Evolutionary conservation across 2,888 invertebrate genomes (phyloP).

Genomic region (Choristoneura rosaceana): DNA sequence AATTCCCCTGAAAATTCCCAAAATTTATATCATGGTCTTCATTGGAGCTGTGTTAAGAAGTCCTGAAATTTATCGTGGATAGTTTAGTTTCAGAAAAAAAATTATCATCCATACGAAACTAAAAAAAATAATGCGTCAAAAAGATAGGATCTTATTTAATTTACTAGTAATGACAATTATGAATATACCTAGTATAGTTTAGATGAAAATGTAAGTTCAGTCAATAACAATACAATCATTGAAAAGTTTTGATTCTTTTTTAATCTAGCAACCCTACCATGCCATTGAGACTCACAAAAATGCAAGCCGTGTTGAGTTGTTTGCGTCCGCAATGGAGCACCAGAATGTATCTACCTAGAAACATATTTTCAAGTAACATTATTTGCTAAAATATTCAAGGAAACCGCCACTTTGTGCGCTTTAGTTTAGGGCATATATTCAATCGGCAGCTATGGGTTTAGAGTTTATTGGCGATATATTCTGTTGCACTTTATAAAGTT

Average conservation of each 20-base stretch:
- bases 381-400: slow-evolving; percentile 51
- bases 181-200: too few species aligned
- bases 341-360: slow-evolving; percentile 62
- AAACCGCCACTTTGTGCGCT: slow-evolving; percentile 49
- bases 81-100: too few species aligned
- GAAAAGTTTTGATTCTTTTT: background rate
- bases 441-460: slow-evolving; percentile 11
- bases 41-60: too few species aligned
- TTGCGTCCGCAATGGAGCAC: slow-evolving; percentile 61
- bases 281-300: slow-evolving; percentile 53
- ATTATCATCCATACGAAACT: too few species aligned
- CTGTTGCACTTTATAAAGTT: slow-evolving; percentile 64
- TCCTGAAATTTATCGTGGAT: too few species aligned
- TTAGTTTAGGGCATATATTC: slow-evolving; percentile 46
- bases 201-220: too few species aligned
- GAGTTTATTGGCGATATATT: slow-evolving; percentile 73
- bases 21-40: too few species aligned
- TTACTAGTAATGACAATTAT: too few species aligned
- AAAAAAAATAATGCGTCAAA: too few species aligned
- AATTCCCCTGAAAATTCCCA: too few species aligned
- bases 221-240: too few species aligned
- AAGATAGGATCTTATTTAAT: too few species aligned
- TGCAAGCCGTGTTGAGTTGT: slow-evolving; percentile 60
- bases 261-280: background rate
- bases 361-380: slow-evolving; percentile 65